Conservation (phyloP, 2,797 vertebrate genomes). For the Lagorchestes hirsutus region DNA sequence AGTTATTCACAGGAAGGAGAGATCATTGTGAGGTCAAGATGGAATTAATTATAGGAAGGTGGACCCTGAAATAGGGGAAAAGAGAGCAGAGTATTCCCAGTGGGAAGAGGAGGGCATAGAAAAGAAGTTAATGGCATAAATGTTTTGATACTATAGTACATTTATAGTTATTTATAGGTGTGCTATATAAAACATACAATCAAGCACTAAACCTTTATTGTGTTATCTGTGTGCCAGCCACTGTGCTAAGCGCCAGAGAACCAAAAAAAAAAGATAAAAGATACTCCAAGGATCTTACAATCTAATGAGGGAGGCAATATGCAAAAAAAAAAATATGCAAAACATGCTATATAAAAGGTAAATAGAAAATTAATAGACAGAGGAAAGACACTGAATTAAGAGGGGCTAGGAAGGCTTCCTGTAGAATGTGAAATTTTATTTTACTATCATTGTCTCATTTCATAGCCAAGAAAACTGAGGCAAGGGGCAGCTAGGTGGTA, state of each 20-base stretch:
- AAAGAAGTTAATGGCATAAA: neutral
- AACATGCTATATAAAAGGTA: neutral
- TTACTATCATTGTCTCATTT: neutral
- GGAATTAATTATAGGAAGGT: neutral
- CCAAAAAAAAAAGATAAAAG: neutral
- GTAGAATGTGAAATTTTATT: neutral
- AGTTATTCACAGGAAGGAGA: neutral
- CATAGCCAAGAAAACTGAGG: neutral
- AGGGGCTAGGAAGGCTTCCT: neutral
- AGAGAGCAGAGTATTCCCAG: neutral
- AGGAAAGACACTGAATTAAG: neutral
- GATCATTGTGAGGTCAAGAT: neutral
- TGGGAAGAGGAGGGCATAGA: neutral
- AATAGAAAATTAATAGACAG: neutral
- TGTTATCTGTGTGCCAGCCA: neutral
- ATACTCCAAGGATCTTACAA: neutral
- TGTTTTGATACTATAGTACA: neutral
- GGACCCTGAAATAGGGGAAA: neutral
- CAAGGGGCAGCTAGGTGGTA: neutral
- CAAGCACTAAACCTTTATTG: neutral
- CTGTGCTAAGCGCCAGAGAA: neutral
- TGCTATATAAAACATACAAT: neutral
- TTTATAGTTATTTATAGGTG: neutral
- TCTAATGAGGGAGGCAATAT: neutral
- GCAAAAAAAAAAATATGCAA: neutral